A percentile compares a stretch with the other conserved stretches of the same genome.
Conservation (phyloP, 2,888 invertebrate genomes). For the Melanostoma scalare region DNA sequence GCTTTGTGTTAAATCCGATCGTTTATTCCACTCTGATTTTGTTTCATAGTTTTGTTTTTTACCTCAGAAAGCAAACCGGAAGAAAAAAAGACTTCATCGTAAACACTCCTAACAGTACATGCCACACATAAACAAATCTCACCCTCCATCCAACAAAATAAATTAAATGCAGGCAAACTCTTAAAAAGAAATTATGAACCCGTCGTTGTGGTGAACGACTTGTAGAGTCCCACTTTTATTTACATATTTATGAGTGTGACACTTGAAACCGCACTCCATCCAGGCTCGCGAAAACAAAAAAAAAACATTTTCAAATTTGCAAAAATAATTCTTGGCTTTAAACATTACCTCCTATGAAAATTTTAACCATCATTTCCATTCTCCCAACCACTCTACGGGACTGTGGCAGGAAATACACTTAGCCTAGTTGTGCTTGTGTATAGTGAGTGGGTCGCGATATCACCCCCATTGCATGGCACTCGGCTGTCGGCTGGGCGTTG, state of each 20-base stretch:
- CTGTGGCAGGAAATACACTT: not conserved
- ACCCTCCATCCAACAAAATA: conserved; percentile 25
- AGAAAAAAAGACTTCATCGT: no score
- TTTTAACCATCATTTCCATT: not conserved
- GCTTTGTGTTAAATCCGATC: no score
- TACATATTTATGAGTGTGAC: conserved; percentile 66
- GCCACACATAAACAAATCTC: not conserved
- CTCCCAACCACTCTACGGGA: no score
- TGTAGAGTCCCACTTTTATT: conserved; percentile 48
- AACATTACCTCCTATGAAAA: conserved; percentile 30
- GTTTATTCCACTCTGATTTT: no score
- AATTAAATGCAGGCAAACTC: conserved; percentile 56
- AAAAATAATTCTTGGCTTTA: conserved; percentile 47
- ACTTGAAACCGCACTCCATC: conserved; percentile 44
- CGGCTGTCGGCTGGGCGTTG: conserved; percentile 54
- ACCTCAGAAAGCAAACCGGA: no score
- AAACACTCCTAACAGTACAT: not conserved
- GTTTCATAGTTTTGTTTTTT: no score
- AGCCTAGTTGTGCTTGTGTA: conserved; percentile 5
- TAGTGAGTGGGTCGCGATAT: not conserved
- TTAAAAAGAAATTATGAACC: conserved; percentile 55
- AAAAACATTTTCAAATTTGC: conserved; percentile 55
- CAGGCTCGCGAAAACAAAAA: conserved; percentile 37
- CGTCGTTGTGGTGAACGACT: conserved; percentile 27
- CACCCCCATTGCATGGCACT: conserved; percentile 29